Base-by-base conservation (phyloP, 2,888 invertebrate genomes). In the Protophormia terraenovae region DNA sequence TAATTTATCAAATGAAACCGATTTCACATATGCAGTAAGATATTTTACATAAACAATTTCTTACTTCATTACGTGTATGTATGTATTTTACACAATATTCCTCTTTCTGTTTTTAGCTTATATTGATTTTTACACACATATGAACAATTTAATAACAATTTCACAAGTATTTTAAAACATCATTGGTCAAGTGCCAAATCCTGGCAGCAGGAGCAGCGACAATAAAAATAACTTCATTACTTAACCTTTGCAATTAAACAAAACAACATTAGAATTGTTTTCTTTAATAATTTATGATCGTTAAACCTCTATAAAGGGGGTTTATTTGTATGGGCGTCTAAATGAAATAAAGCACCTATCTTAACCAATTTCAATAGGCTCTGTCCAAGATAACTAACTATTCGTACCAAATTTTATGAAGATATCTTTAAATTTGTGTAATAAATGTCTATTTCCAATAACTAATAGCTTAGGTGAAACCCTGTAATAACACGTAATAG, bases 141-240 rank as follows among this genome's bases (percentile, higher is more conserved):
- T 38, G n/a, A 29, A 27, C 27, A 45, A 38, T 84, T 86, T 66
- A 50, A 45, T 53, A 75, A 58, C 41, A 64, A 22, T 55, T 79
- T 60, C 71, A 55, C 38, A 29, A 50, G 47, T 38, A 19, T 79
- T 72, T 80, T 77, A 75, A 84, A 84, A 71, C 83, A 84, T 47
- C 8, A 75, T 83, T 88, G 88, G 87, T 82, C 83, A 73, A 60
- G 38, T 79, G 76, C 81, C 77, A 76, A 82, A 47, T 41, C 58
- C 16, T 29, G 27, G n/a, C 41, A 77, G 35, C 53, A 64, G 32
- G 29, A 72, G 19, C n/a, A n/a, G 47, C 50, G 50, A 64, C 60
- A 73, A 58, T 24, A 22, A 50, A 16, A 29, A 22, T 16, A 24
- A 60, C 24, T 69, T 67, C 32, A 29, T 71, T 55, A 22, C 64